phyloP scores from a whole-genome alignment of 2,888 invertebrate species.

The Eurytoma californica region DNA sequence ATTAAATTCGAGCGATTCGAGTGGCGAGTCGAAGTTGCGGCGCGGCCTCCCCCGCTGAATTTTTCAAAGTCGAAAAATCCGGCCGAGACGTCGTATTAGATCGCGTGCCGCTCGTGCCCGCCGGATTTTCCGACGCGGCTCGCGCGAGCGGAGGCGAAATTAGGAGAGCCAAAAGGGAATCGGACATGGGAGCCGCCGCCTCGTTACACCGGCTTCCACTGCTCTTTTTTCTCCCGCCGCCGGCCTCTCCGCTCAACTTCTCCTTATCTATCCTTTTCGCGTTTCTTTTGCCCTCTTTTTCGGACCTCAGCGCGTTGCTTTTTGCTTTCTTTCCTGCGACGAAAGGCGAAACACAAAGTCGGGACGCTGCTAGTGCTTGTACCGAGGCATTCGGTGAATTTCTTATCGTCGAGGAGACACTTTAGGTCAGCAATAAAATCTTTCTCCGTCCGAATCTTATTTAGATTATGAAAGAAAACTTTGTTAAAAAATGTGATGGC shows the following conservation, averaged over 20 bases:
- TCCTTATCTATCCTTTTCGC: conserved; percentile 22
- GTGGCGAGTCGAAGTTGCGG: background rate
- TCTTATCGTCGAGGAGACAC: too few species aligned
- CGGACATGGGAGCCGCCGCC: conserved; percentile 47
- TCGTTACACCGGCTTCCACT: conserved; percentile 45
- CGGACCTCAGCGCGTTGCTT: conserved; percentile 4
- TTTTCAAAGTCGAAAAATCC: conserved; percentile 23
- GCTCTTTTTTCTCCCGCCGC: background rate
- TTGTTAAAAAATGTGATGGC: too few species aligned
- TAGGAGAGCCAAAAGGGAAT: conserved; percentile 47
- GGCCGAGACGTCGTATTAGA: conserved; percentile 49
- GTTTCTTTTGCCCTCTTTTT: conserved; percentile 15
- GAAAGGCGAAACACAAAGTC: conserved; percentile 18
- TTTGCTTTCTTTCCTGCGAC: background rate
- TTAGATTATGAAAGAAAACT: too few species aligned
- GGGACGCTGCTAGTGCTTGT: too few species aligned
- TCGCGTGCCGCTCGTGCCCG: conserved; percentile 33
- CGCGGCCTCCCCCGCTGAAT: background rate
- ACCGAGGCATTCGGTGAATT: too few species aligned
- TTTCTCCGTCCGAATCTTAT: too few species aligned
- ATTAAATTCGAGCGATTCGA: background rate
- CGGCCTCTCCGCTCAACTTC: conserved; percentile 4
- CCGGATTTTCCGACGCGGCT: conserved; percentile 10
- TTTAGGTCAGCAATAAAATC: too few species aligned
- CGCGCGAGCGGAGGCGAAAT: conserved; percentile 42